Percentiles rank a stretch among this genome's conserved stretches.
Conservation (phyloP, 2,113 vertebrate species). For the Atractosteus spatula region DNA sequence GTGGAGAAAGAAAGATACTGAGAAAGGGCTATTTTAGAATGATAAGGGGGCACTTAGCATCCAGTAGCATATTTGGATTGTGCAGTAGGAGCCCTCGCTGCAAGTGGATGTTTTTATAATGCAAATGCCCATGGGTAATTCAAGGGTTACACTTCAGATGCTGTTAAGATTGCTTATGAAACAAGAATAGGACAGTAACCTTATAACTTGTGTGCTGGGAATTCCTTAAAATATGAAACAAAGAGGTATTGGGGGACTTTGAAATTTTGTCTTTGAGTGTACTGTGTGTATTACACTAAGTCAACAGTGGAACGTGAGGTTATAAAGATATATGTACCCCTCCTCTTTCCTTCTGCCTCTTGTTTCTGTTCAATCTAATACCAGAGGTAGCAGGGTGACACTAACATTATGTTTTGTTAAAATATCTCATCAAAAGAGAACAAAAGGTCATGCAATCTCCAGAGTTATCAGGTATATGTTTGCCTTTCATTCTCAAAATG, state of each 20-base stretch:
- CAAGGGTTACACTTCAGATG: slow-evolving; percentile 46
- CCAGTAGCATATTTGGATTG: slow-evolving; percentile 37
- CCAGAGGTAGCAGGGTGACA: slow-evolving; percentile 32
- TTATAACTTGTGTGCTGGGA: slow-evolving; percentile 39
- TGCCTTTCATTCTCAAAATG: slow-evolving; percentile 72
- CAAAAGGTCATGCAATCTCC: slow-evolving; percentile 59
- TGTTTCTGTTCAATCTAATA: slow-evolving; percentile 64
- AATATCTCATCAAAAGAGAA: slow-evolving; percentile 55
- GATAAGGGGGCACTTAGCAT: slow-evolving; percentile 1
- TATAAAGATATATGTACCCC: slow-evolving; percentile 63
- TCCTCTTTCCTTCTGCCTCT: slow-evolving; percentile 33
- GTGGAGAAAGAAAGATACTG: slow-evolving; percentile 44
- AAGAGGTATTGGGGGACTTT: slow-evolving; percentile 47
- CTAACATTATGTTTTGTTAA: slow-evolving; percentile 45
- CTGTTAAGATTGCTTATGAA: slow-evolving; percentile 56
- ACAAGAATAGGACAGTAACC: slow-evolving; percentile 63
- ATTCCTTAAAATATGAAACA: slow-evolving; percentile 34
- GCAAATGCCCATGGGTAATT: slow-evolving; percentile 50
- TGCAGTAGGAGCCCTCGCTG: slow-evolving; percentile 34
- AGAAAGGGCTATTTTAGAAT: slow-evolving; percentile 52
- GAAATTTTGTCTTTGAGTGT: slow-evolving; percentile 63
- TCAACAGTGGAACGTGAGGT: slow-evolving; percentile 69
- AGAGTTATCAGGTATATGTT: slow-evolving; percentile 49
- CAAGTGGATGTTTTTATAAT: slow-evolving; percentile 65
- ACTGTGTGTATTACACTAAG: slow-evolving; percentile 65